Evolutionary conservation across 2,888 invertebrate genomes (phyloP).

Genomic region (Temnothorax rugatulus): DNA sequence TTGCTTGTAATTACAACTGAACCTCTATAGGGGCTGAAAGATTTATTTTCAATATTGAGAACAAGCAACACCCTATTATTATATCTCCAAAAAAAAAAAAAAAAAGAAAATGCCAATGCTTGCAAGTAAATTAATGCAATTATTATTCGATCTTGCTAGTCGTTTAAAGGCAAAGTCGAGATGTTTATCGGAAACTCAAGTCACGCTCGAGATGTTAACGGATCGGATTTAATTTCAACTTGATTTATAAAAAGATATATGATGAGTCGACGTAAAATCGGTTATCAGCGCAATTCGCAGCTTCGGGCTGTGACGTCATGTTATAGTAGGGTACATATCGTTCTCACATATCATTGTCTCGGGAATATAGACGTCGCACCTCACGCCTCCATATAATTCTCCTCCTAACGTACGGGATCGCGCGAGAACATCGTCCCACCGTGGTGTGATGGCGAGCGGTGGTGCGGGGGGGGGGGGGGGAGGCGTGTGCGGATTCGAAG

Average conservation of each 20-base stretch:
- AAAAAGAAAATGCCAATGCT: no score
- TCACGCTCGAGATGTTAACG: background rate
- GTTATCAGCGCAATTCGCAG: conserved; percentile 71
- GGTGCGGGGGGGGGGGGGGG: conserved; percentile 47
- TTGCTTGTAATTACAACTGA: conserved; percentile 28
- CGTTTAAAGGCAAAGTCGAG: background rate
- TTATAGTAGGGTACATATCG: conserved; percentile 79
- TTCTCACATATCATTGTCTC: conserved; percentile 86
- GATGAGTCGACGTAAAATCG: conserved; percentile 62
- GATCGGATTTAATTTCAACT: background rate
- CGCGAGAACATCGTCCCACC: conserved; percentile 63
- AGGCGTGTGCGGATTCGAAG: conserved; percentile 49
- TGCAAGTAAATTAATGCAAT: background rate
- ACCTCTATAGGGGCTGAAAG: background rate
- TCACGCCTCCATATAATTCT: conserved; percentile 81
- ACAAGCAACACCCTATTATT: background rate
- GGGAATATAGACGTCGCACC: conserved; percentile 85
- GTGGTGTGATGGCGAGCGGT: conserved; percentile 53
- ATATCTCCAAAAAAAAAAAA: background rate
- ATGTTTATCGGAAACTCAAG: background rate
- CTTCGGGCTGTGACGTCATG: conserved; percentile 58
- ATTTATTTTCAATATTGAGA: conserved; percentile 20
- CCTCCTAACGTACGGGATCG: conserved; percentile 72
- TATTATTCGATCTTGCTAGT: background rate
- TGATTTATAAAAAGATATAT: conserved; percentile 62